Evolutionary conservation across 2,888 invertebrate species (phyloP).

Genomic region (Protophormia terraenovae): DNA sequence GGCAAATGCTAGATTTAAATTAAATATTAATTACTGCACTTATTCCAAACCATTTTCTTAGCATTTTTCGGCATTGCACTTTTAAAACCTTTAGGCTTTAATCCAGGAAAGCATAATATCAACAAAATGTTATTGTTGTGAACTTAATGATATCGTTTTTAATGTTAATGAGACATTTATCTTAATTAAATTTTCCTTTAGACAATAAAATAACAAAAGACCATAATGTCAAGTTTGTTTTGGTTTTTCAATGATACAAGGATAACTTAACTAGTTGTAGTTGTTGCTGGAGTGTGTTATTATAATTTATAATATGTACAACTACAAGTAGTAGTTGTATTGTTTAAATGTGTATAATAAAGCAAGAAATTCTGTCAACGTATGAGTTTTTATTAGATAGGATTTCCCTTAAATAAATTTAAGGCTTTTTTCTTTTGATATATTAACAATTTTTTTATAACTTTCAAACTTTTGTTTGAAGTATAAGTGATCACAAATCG

Average conservation of each 20-base stretch:
- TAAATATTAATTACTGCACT: too few relatives aligned
- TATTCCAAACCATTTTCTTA: background rate
- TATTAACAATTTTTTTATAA: too few relatives aligned
- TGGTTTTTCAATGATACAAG: slow-evolving; percentile 5
- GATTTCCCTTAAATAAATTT: too few relatives aligned
- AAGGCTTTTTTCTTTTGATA: too few relatives aligned
- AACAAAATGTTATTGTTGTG: background rate
- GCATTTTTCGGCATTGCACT: background rate
- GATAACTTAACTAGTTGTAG: slow-evolving; percentile 11
- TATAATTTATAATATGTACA: background rate
- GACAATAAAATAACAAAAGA: slow-evolving; percentile 39
- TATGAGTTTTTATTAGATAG: too few relatives aligned
- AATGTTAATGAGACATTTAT: slow-evolving; percentile 57
- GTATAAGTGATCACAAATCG: too few relatives aligned
- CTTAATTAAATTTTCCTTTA: slow-evolving; percentile 58
- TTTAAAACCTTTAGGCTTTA: background rate
- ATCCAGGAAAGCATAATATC: background rate
- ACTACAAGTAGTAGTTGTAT: background rate
- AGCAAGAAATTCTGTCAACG: too few relatives aligned
- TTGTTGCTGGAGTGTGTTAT: background rate
- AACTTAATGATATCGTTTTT: slow-evolving; percentile 42
- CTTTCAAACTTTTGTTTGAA: too few relatives aligned
- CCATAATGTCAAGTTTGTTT: slow-evolving; percentile 27
- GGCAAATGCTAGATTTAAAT: too few relatives aligned
- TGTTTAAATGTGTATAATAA: background rate